These are phyloP conservation scores for Agrochola litura DNA, from an alignment of 2,888 invertebrate species.

Conservation along the genomic window DNA sequence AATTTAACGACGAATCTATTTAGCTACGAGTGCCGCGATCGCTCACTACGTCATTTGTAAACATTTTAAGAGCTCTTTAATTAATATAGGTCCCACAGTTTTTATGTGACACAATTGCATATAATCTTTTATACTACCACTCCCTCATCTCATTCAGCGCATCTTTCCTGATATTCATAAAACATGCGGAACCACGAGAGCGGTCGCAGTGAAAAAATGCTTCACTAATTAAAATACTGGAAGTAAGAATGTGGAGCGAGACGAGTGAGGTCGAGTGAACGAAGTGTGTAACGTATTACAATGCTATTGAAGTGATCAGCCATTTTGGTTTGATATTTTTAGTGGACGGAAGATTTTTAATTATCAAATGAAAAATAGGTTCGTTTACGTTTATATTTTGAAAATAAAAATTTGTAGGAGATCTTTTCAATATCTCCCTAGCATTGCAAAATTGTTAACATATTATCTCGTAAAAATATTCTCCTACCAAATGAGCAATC, in stretches of 20 bases:
- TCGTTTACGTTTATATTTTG: background rate
- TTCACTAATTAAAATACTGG: slow-evolving; percentile 42
- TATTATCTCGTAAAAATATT: no score
- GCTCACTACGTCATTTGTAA: slow-evolving; percentile 3
- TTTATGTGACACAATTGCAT: slow-evolving; percentile 19
- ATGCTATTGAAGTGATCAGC: slow-evolving; percentile 1
- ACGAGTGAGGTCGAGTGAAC: slow-evolving; percentile 16
- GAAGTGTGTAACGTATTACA: slow-evolving; percentile 6
- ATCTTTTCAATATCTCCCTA: no score
- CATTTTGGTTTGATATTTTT: slow-evolving; percentile 7
- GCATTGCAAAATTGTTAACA: no score
- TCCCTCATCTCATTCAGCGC: slow-evolving; percentile 27
- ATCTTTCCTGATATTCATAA: background rate
- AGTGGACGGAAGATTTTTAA: background rate
- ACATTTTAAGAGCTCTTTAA: slow-evolving; percentile 29
- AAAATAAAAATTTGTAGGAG: no score
- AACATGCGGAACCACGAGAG: no score
- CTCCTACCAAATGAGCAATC: background rate
- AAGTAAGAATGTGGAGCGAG: slow-evolving; percentile 32
- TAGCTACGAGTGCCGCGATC: background rate
- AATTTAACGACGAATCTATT: slow-evolving; percentile 30
- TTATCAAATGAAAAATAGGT: background rate
- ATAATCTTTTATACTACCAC: slow-evolving; percentile 10
- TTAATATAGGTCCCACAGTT: slow-evolving; percentile 24
- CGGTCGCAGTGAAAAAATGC: slow-evolving; percentile 24